Base-by-base conservation (phyloP, 1,140 invertebrate genomes). In the Phthorimaea operculella region DNA sequence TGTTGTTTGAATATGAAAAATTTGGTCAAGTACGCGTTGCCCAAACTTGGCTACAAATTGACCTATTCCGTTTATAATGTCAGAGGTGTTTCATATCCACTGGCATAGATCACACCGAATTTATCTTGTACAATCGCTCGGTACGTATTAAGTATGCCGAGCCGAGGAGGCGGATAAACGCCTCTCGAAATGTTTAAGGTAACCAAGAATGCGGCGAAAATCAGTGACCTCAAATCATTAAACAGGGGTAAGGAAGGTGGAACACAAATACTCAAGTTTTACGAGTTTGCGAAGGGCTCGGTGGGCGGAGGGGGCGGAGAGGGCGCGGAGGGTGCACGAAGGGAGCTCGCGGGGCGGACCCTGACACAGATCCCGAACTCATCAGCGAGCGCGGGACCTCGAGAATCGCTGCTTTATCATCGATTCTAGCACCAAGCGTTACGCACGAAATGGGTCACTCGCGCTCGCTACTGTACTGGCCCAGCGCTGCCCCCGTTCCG, bases 341-440 rank as follows among this genome's bases (percentile, higher is more conserved):
- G 70, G 74, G 72, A 67, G 66, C 62, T 68, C 48, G 60, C 63
- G 70, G 70, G 75, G 77, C 72, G 74, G 74, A 79, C 79, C 79
- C 78, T 85, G 82, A 85, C 82, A 85, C 74, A 80, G 79, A 83
- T 85, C 76, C 71, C 71, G 62, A 63, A 72, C 67, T 72, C 76
- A 79, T 82, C 74, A 76, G 72, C 70, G 68, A 70, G 66, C 72
- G 69, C 60, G 70, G 74, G 74, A 67, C 79, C 78, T 78, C 79
- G 71, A 76, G 69, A 76, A 79, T 82, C 72, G 75, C 61, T 75
- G 72, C 66, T 76, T 75, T 70, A 70, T 74, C 77, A 82, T 79
- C 72, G 76, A 83, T 81, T 80, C 66, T 76, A 60, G 55, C 62
- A 70, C 66, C 70, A 72, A 70, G 67, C 66, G 63, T 72, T 69